Conservation (phyloP, 2,113 vertebrate species). For the Rhipidura dahli region DNA sequence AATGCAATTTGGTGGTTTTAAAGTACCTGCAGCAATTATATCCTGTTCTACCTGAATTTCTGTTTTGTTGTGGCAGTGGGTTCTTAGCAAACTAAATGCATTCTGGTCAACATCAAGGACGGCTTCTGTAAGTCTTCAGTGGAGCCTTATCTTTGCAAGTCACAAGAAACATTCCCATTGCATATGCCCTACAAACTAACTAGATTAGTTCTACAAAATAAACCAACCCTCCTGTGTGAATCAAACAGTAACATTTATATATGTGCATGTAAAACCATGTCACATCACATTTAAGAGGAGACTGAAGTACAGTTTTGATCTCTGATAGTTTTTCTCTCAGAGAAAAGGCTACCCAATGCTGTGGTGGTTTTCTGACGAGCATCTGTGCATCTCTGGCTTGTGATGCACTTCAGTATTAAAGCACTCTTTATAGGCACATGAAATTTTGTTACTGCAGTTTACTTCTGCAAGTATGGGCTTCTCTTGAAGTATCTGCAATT, state of each 20-base stretch:
- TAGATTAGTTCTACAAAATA: not conserved
- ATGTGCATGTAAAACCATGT: not conserved
- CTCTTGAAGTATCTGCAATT: not conserved
- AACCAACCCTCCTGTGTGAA: not conserved
- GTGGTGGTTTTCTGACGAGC: not conserved
- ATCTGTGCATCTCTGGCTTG: not conserved
- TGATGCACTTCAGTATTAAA: not conserved
- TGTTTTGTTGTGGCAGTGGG: not conserved
- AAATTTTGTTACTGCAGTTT: not conserved
- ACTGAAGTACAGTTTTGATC: not conserved
- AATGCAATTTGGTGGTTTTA: not conserved
- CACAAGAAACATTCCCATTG: not conserved
- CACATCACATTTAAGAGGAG: not conserved
- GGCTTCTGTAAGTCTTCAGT: not conserved
- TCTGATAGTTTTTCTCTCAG: not conserved
- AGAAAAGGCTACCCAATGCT: not conserved
- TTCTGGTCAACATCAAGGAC: not conserved
- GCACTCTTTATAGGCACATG: not conserved
- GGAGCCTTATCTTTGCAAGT: conserved; percentile 18
- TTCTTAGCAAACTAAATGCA: not conserved
- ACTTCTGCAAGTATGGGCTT: not conserved
- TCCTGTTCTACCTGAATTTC: conserved; percentile 18
- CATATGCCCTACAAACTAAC: not conserved
- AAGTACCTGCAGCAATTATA: not conserved
- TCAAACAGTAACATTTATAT: not conserved